Evolutionary conservation across 1,140 invertebrate species (phyloP).

Genomic region (Acyrthosiphon pisum): DNA sequence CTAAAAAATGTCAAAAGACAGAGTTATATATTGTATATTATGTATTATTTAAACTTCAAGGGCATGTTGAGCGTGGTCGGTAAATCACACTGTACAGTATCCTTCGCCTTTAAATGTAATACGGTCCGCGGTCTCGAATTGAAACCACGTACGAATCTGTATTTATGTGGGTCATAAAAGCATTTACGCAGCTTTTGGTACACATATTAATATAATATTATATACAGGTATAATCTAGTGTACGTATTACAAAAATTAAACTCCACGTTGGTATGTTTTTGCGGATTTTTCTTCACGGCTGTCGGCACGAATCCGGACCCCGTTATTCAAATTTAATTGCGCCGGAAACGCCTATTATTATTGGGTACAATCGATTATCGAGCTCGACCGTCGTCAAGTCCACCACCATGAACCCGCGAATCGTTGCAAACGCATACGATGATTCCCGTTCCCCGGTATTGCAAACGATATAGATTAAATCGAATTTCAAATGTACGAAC

Average conservation of each 20-base stretch:
- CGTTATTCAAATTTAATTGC: neutral
- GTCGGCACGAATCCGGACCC: neutral
- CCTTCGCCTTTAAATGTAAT: neutral
- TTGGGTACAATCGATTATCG: slow-evolving; percentile 1
- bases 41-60: too few relatives aligned
- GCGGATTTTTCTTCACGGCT: neutral
- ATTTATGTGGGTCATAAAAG: neutral
- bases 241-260: too few relatives aligned
- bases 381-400: neutral
- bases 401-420: neutral
- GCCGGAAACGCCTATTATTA: neutral
- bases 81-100: too few relatives aligned
- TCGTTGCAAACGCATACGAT: too few relatives aligned
- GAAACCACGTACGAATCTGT: neutral
- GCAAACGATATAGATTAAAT: neutral
- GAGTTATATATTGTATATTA: too few relatives aligned
- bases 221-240: too few relatives aligned
- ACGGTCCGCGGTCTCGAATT: neutral
- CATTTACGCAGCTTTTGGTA: neutral
- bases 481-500: neutral
- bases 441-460: neutral
- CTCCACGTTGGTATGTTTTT: neutral
- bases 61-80: too few relatives aligned
- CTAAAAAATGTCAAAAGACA: too few relatives aligned
- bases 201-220: neutral